Evolutionary conservation across 2,113 vertebrate genomes (phyloP).

Genomic region (Scortum barcoo): DNA sequence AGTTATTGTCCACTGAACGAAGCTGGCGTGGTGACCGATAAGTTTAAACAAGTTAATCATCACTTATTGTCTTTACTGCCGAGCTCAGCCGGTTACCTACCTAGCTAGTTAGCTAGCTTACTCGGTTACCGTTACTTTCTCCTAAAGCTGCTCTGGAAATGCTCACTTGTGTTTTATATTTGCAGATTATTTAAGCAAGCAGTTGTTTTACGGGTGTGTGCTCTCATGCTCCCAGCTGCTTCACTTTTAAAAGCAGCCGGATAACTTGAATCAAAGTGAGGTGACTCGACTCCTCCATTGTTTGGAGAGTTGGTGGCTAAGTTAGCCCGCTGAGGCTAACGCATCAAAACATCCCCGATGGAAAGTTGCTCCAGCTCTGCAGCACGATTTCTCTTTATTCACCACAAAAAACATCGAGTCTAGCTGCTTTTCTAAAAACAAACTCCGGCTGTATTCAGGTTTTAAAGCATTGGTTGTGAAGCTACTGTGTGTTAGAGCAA

Average conservation of each 20-base stretch:
- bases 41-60: not conserved
- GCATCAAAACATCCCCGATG: conserved; percentile 72
- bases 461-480: not conserved
- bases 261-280: conserved; percentile 59
- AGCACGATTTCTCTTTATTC: not conserved
- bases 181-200: fast-evolving
- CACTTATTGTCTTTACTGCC: conserved; percentile 31
- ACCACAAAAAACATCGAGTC: too few relatives aligned
- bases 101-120: conserved; percentile 67
- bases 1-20: fast-evolving
- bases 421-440: too few relatives aligned
- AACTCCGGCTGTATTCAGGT: not conserved
- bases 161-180: not conserved
- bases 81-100: conserved; percentile 58
- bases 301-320: conserved; percentile 75
- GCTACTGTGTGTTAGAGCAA: conserved; percentile 11
- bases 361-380: conserved; percentile 48
- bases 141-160: conserved; percentile 10
- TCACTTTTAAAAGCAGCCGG: not conserved
- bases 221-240: not conserved
- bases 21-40: fast-evolving
- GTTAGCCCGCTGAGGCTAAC: conserved; percentile 77
- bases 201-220: fast-evolving
- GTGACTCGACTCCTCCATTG: conserved; percentile 80
- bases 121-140: conserved; percentile 68